Evolutionary conservation across 1,140 invertebrate species (phyloP), one percentile per base, ranked within the genome.

Genomic region (Pogonomyrmex barbatus): DNA sequence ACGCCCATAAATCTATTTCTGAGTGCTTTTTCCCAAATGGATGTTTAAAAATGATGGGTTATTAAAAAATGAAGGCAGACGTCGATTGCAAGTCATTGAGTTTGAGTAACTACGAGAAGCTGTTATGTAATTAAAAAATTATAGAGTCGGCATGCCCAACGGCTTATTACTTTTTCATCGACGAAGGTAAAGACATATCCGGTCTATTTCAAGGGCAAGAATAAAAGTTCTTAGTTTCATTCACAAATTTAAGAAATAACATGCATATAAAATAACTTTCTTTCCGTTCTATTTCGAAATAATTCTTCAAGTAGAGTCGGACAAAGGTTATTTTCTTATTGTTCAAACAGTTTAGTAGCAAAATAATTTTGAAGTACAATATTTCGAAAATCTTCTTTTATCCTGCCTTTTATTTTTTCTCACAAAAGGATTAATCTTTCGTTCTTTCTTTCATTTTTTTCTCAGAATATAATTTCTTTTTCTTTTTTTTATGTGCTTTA

Each of bases 61-160:
- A 94, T 94, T 93, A 93, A 94, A 94, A 94, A 94, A 92, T 92
- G 88, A 91, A 90, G 90, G 70, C 54, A 83, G 73, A 39, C 87
- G 86, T 87, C 75, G 56, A 68, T 70, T 91, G 93, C 93, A 88
- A 93, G 92, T 94, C 92, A 92, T 85, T 86, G 88, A 63, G 63
- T 45, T 87, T 91, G 89, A 92, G 91, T 91, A 90, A 91, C 92
- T 54, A 62, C 42, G 75, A 87, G 91, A 91, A 75, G 91, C 86
- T 90, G 77, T 89, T 58, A 58, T 88, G 92, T 93, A 94, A 94
- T 94, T 93, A 94, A 93, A 94, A 93, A 94, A 93, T 93, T 93
- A 93, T 90, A 92, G 92, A 87, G 91, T 75, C 87, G 82, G 58
- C 67, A 52, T 85, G 52, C 54, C 70, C 81, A 71, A 60, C 39